Base-by-base conservation (phyloP, 2,797 vertebrate species). In the Falco columbarius region DNA sequence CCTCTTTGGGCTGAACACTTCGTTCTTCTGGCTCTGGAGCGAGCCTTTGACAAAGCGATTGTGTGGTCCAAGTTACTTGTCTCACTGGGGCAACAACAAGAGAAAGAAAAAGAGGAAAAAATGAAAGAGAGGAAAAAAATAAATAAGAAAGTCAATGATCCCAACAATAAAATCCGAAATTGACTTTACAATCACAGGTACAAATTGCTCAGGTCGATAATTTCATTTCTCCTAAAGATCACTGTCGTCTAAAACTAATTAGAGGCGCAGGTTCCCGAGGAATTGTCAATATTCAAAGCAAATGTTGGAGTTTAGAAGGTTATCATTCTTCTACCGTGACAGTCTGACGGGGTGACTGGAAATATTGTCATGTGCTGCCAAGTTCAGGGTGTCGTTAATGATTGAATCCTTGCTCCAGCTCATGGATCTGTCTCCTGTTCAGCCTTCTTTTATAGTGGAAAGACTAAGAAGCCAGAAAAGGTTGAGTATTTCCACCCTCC, bases 401-500 rank as follows among this genome's bases (percentile, higher is more conserved):
- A 97, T 13, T 87, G 96, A 96, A 95, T 96, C 97, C 98, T 96
- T 96, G 86, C 95, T 97, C 96, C 54, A 4, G 89, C 89, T 88
- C 47, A 56, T 38, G 63, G 59, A 91, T 90, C 62, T 81, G 96
- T 93, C 80, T 83, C 85, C 80, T 54, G 55, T 79, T 96, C 92
- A 95, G 97, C 90, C 85, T 82, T 89, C 90, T 95, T 98, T 99
- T 99, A 99, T 98, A 99, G 98, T 85, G 99, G 99, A 98, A 99
- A 99, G 84, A 99, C 99, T 98, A 99, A 98, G 98, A 99, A 99
- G 98, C 99, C 99, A 8, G 99, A 99, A 98, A 99, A 99, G 77
- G 99, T 99, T 97, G 99, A 99, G 92, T 99, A 99, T 98, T 99
- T 99, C 99, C 99, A 99, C 98, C 99, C 99, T 95, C 99, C 99